A percentile compares a stretch with the other conserved stretches of the same genome.
Evolutionary conservation across 2,113 vertebrate genomes (phyloP).

Genomic region (Chaetorhynchus papuensis): DNA sequence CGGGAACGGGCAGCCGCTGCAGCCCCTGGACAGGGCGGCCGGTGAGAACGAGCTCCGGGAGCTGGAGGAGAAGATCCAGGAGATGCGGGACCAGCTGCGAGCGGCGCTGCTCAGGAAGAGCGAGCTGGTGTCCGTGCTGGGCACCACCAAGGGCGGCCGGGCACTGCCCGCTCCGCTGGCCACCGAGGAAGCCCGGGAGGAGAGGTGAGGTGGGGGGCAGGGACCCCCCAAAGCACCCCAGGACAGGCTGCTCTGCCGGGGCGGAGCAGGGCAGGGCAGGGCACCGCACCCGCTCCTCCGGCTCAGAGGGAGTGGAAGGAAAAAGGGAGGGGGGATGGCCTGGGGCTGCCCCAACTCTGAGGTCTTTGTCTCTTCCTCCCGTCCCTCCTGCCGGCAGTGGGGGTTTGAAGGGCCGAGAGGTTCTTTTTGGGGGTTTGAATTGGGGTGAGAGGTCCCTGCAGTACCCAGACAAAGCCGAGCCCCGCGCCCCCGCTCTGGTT

Average conservation of each 20-base stretch:
- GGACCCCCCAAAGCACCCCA: not conserved
- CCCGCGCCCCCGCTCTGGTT: rapidly evolving
- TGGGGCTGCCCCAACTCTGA: not conserved
- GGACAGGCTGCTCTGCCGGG: not conserved
- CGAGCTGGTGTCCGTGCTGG: conserved; percentile 75
- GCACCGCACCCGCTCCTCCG: rapidly evolving
- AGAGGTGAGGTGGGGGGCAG: conserved; percentile 60
- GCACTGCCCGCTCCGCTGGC: not conserved
- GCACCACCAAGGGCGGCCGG: conserved; percentile 9
- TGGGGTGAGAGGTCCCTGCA: not conserved
- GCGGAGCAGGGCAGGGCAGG: not conserved
- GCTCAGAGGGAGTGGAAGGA: not conserved
- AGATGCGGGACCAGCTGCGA: conserved; percentile 73
- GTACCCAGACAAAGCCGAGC: not conserved
- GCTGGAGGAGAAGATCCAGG: conserved; percentile 78
- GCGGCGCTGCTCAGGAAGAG: conserved; percentile 75
- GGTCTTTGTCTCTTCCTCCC: not conserved
- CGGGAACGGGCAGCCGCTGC: conserved; percentile 52
- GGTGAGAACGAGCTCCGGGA: conserved; percentile 69
- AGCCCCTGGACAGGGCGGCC: not conserved
- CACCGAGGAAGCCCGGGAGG: conserved; percentile 38
- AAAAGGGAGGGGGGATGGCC: not conserved
- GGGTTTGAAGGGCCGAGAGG: not conserved
- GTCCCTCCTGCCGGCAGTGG: not conserved
- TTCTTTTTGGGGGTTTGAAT: not conserved